Base-by-base conservation (phyloP, 2,888 invertebrate species). In the Sclerodermus sp. region DNA sequence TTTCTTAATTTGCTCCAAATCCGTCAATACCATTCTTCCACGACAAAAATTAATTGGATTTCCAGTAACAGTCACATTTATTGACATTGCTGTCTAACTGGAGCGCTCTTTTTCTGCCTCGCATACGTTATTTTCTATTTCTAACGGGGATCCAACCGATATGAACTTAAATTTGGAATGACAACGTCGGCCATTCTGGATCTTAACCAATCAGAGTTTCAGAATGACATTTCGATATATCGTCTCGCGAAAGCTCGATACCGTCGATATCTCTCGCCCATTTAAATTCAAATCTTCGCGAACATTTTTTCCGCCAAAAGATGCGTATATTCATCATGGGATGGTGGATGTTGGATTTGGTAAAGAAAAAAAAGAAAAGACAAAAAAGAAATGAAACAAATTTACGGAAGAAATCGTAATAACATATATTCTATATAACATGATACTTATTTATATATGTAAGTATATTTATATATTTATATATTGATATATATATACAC, bases 51-150 rank as follows among this genome's bases (percentile, higher is more conserved):
- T 80, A 6, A 82, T 74, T 40, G 82, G 83, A 72, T 83, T 84
- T 18, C 83, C 83, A 66, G 78, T 81, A 6, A 84, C 82, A 12
- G 82, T 83, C 45, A 85, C 82, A 71, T 85, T 84, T 57, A 85
- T 82, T 42, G 86, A 84, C 86, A 86, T 84, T 8, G 23, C 23
- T 23, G 23, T n/a, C 23, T 23, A 8, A 8, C 23, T 23, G 8
- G 23, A 23, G 23, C 23, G n/a, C n/a, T n/a, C n/a, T n/a, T n/a
- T n/a, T n/a, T n/a, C n/a, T n/a, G n/a, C n/a, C n/a, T n/a, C n/a
- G n/a, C n/a, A n/a, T n/a, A n/a, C n/a, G n/a, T n/a, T n/a, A n/a
- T n/a, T n/a, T n/a, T n/a, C n/a, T n/a, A n/a, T n/a, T n/a, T n/a
- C n/a, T n/a, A n/a, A n/a, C n/a, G n/a, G n/a, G n/a, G n/a, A n/a